Percentiles rank a stretch among this genome's conserved stretches.
phyloP scores from a whole-genome alignment of 2,888 invertebrate genomes.

The Orchestes rusci region DNA sequence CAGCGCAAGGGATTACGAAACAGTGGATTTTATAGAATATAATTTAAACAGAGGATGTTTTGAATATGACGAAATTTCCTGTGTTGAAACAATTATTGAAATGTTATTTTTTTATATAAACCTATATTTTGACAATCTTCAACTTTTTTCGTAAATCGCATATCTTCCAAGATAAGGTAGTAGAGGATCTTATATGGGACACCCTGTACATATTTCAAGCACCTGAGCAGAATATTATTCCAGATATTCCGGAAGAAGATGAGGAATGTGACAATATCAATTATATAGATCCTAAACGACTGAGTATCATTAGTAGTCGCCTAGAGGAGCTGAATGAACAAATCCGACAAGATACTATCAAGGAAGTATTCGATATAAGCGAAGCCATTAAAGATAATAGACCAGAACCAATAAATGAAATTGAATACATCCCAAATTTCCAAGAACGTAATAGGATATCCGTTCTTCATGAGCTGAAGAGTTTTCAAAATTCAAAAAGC shows the following conservation, averaged over 20 bases:
- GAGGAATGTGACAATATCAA: slow-evolving; percentile 28
- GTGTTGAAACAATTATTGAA: too few relatives aligned
- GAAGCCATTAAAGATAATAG: slow-evolving; percentile 12
- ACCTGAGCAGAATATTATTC: too few relatives aligned
- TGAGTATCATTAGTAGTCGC: slow-evolving; percentile 29
- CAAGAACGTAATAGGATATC: slow-evolving; percentile 17
- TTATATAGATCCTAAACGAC: slow-evolving; percentile 27
- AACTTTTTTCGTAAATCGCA: too few relatives aligned
- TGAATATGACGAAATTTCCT: too few relatives aligned
- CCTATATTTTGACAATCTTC: too few relatives aligned
- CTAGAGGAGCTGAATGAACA: slow-evolving; percentile 27
- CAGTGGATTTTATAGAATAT: too few relatives aligned
- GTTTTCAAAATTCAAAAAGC: slow-evolving; percentile 13
- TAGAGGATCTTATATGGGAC: too few relatives aligned
- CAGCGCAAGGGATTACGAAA: too few relatives aligned
- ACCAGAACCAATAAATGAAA: slow-evolving; percentile 25
- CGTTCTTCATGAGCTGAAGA: slow-evolving; percentile 27
- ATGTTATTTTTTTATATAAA: too few relatives aligned
- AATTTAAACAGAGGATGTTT: too few relatives aligned
- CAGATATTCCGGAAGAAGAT: slow-evolving; percentile 32
- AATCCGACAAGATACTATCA: slow-evolving; percentile 16
- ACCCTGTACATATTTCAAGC: too few relatives aligned
- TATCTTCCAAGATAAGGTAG: too few relatives aligned
- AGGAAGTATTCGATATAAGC: slow-evolving; percentile 22
- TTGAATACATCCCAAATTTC: slow-evolving; percentile 29